A percentile compares a stretch with the other conserved stretches of the same genome.
These are phyloP conservation scores for Trogon melanurus DNA, from an alignment of 2,113 vertebrate species.

Conservation along the genomic window DNA sequence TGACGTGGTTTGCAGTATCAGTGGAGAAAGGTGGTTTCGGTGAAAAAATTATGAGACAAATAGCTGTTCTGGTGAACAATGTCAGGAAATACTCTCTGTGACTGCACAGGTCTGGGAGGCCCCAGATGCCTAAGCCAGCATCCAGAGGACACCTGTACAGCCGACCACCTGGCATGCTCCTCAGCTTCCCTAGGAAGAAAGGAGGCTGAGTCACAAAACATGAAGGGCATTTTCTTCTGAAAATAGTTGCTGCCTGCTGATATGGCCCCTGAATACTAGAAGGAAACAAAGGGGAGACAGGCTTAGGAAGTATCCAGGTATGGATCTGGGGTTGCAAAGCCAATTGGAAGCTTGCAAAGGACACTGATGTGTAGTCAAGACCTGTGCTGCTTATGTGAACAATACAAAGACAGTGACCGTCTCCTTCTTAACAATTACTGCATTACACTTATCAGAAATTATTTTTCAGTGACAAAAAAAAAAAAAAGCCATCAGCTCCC, in stretches of 20 bases:
- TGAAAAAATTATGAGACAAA: not conserved
- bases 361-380: not conserved
- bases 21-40: not conserved
- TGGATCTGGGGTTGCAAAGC: not conserved
- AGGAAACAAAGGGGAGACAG: not conserved
- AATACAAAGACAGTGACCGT: not conserved
- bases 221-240: not conserved
- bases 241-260: not conserved
- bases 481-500: not conserved
- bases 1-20: not conserved
- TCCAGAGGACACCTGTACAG: not conserved
- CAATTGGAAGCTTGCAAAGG: not conserved
- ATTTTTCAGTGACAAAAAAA: not conserved
- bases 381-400: not conserved
- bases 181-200: not conserved
- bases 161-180: not conserved
- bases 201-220: not conserved
- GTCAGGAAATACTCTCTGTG: not conserved
- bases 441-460: not conserved
- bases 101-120: not conserved
- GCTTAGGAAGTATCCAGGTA: not conserved
- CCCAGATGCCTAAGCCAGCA: not conserved
- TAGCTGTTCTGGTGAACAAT: not conserved
- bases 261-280: not conserved
- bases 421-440: not conserved